Evolutionary conservation across 2,888 invertebrate genomes (phyloP), one percentile per base, ranked within the genome.

Genomic region (Agonopterix heracliana): DNA sequence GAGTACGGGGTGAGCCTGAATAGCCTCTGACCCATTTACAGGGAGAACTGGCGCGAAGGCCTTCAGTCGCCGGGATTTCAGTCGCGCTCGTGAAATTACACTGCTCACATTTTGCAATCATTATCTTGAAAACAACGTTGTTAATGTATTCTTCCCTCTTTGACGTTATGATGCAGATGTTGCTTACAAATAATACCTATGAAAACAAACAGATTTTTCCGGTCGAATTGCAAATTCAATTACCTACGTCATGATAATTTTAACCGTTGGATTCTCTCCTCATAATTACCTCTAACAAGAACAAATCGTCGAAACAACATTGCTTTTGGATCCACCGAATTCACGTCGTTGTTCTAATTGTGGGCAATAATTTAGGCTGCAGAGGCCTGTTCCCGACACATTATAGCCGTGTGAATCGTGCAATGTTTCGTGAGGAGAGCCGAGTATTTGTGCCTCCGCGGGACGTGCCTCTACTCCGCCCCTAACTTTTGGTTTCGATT

Each of bases 11-110:
- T 61, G 64, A 65, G 67, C 68, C 72, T 77, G 77, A 78, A 80
- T 80, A 77, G 81, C 82, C 80, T 81, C 81, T 86, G 86, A 86
- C 86, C 86, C 82, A 86, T 81, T 85, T 86, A 78, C 81, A 72
- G 64, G 66, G 73, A 61, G 69, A 78, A 71, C 77, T 70, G 76
- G 71, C 71, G 71, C 71, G 71, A 71, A 68, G 63, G 60, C 72
- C 68, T 62, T 60, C 64, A 62, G 61, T 67, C 64, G 65, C 68
- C 68, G 71, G 69, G 73, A 73, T 71, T 72, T 70, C 63, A 63
- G 60, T 63, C 59, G 55, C 60, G 55, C 56, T 51, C 54, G 59
- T 55, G 51, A 56, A 60, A 65, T 64, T 65, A 59, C 60, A 54
- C 55, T 59, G 60, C 55, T 63, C 59, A 60, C 61, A 60, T 60